Evolutionary conservation across 1,140 invertebrate genomes (phyloP), one percentile per base, ranked within the genome.

Genomic region (Magallana ariakensis): DNA sequence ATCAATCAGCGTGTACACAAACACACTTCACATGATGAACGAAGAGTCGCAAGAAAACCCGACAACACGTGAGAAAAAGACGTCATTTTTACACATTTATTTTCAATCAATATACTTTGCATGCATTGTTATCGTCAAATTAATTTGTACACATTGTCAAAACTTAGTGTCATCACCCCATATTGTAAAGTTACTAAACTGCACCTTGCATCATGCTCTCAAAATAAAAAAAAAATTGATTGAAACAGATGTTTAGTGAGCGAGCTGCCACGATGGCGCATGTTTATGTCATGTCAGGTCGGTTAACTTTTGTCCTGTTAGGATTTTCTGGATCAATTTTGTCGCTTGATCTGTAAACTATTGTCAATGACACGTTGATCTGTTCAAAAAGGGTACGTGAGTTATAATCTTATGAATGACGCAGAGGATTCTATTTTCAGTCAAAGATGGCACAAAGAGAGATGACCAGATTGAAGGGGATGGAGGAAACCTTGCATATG

Each of bases 201-300:
- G 22, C 7, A 75, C 22, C 66, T 75, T 75, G 66, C 66, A 75
- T 75, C 66, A 75, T 75, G 66, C 66, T 26, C 6, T 75, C 6
- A 66, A 19, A 46, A 46, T 46, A 46, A 46, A 46, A 46, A 46
- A 46, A 46, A 46, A 5, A 46, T 4, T 46, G 33, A 46, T 46
- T 22, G 58, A 62, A n/a, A 62, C 58, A 62, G 58, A 62, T n/a
- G 58, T 62, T 62, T 13, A 46, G 33, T 46, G 33, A 46, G 33
- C 33, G 33, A 46, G 33, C 33, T 46, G 33, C 58, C 58, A 62
- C 66, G 66, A 75, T 75, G 66, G 22, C 19, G 22, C 9, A 66
- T 60, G 58, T 60, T 60, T 10, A 60, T n/a, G 15, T 60, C 13
- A 15, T 13, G n/a, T 60, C n/a, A 6, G n/a, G 6, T 60, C 15